Base-by-base conservation (phyloP, 2,797 vertebrate species). In the Gymnothorax javanicus region DNA sequence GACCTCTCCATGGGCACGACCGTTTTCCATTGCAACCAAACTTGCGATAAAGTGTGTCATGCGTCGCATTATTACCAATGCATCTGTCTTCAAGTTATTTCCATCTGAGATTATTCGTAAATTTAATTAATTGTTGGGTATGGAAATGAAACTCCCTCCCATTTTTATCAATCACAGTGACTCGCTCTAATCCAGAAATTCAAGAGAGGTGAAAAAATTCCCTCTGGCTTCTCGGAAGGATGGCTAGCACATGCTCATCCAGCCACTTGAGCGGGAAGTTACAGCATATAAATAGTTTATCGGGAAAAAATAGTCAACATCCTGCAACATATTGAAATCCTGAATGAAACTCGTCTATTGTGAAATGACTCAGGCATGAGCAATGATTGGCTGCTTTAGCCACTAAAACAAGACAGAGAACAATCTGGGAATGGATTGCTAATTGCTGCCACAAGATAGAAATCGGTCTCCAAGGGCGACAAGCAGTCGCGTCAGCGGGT, bases 381-480 rank as follows among this genome's bases (percentile, higher is more conserved):
- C 20, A 4, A 57, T 56, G 9, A 15, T 33, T 23, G 86, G 25
- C 52, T 73, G 17, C 67, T 25, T 59, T 84, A 17, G 33, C 60
- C 86, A 91, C 93, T 90, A 93, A 94, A 94, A 93, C 93, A 93
- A 94, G 94, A 94, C 93, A 94, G 91, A 92, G 17, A 90, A 88
- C 90, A 92, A 93, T 93, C 93, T 92, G 93, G 93, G 93, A 64
- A 92, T 91, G 93, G 93, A 95, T 96, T 96, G 96, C 96, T 96
- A 95, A 96, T 96, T 94, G 95, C 95, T 92, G 89, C 90, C 88
- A 91, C n/a, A 50, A 96, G 96, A 97, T 96, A 94, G 93, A 95
- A 95, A 97, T 96, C 95, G 91, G 94, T 95, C 95, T 94, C 94
- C 93, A 93, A 92, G 92, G 95, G 94, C 96, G 95, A 96, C 95